Percentiles rank a stretch among this genome's conserved stretches.
These are phyloP conservation scores for Nycticorax nycticorax DNA, from an alignment of 2,113 vertebrate genomes.

Conservation along the genomic window DNA sequence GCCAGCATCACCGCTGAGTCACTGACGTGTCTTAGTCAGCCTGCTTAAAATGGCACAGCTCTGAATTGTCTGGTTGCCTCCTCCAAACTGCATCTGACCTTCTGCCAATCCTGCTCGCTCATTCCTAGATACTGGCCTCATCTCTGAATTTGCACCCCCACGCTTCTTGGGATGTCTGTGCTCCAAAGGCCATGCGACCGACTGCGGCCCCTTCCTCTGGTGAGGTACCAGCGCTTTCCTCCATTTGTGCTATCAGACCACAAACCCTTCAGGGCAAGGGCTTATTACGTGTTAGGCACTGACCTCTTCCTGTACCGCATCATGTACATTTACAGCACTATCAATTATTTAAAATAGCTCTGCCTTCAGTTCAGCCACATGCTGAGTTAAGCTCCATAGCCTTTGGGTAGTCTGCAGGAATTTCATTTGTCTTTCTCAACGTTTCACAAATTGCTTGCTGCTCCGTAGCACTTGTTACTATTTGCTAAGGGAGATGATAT, in stretches of 20 bases:
- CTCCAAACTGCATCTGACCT: constrained; percentile 5
- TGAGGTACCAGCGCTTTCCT: not conserved
- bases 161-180: fast-evolving
- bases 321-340: constrained; percentile 22
- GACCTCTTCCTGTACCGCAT: constrained; percentile 29
- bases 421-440: not conserved
- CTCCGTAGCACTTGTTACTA: constrained; percentile 14
- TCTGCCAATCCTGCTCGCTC: not conserved
- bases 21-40: constrained; percentile 8
- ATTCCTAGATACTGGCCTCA: not conserved
- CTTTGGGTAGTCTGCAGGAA: not conserved
- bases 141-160: not conserved
- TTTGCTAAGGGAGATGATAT: constrained; percentile 11
- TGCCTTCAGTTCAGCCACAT: constrained; percentile 26
- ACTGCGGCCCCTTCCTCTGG: not conserved
- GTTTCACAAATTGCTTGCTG: not conserved
- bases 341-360: constrained; percentile 59
- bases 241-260: not conserved
- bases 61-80: constrained; percentile 5
- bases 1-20: constrained; percentile 12
- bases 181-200: fast-evolving
- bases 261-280: not conserved
- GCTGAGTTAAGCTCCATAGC: constrained; percentile 38
- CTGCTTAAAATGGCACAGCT: constrained; percentile 44
- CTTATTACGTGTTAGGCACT: not conserved